These are phyloP conservation scores for Planococcus citri DNA, from an alignment of 1,140 invertebrate genomes.

Conservation along the genomic window DNA sequence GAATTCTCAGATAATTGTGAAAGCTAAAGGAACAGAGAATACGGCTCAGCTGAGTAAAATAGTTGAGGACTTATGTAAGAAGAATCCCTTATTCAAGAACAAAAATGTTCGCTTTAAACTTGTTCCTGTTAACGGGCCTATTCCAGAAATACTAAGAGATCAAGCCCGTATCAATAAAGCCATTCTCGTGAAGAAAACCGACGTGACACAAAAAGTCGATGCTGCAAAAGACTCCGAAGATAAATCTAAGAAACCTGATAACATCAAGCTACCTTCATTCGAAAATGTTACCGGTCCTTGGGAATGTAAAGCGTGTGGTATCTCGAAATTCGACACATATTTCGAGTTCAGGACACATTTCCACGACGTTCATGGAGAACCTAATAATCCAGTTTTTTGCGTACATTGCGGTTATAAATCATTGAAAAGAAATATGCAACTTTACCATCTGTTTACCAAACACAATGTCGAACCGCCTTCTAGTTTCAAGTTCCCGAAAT, in stretches of 20 bases:
- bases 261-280: slow-evolving; percentile 27
- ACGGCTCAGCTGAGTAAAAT: not conserved
- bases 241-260: not conserved
- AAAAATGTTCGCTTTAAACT: slow-evolving; percentile 5
- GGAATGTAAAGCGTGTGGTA: slow-evolving; percentile 53
- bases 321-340: slow-evolving; percentile 57
- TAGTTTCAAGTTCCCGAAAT: slow-evolving; percentile 58
- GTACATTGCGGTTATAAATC: slow-evolving; percentile 71
- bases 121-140: not conserved
- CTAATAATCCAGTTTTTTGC: slow-evolving; percentile 63
- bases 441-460: slow-evolving; percentile 68
- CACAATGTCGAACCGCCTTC: slow-evolving; percentile 60
- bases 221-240: not conserved
- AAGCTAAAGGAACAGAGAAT: slow-evolving; percentile 1
- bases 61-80: slow-evolving; percentile 6
- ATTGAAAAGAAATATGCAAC: slow-evolving; percentile 55
- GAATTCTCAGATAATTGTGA: not conserved
- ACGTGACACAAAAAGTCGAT: not conserved
- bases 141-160: not conserved
- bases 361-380: slow-evolving; percentile 64
- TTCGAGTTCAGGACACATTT: slow-evolving; percentile 65
- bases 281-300: slow-evolving; percentile 43
- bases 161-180: not conserved
- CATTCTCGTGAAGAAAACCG: not conserved
- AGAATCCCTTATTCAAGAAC: not conserved